A percentile compares a stretch with the other conserved stretches of the same genome.
phyloP scores from a whole-genome alignment of 2,888 invertebrate species.

The Mythimna vitellina region DNA sequence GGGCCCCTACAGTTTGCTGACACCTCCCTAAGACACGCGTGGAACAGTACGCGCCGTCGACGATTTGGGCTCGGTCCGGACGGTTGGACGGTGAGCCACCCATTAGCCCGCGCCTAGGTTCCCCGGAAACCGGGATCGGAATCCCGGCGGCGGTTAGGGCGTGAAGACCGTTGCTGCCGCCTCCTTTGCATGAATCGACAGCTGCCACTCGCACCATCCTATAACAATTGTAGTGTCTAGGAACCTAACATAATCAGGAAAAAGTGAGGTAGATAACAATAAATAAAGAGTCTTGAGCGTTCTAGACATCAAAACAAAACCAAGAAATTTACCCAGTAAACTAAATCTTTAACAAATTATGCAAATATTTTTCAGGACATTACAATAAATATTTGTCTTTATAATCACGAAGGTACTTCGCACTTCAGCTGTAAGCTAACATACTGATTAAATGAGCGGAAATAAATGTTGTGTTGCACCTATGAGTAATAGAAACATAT shows the following conservation, averaged over 20 bases:
- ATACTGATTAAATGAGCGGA: slow-evolving; percentile 10
- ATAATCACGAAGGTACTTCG: slow-evolving; percentile 20
- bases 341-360: slow-evolving; percentile 32
- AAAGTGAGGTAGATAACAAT: too few species aligned
- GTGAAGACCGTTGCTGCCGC: too few species aligned
- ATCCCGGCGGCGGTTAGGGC: too few species aligned
- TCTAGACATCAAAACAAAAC: slow-evolving; percentile 13
- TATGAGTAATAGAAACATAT: slow-evolving; percentile 13
- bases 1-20: too few species aligned
- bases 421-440: slow-evolving; percentile 18
- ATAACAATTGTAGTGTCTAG: background rate
- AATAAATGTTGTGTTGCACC: slow-evolving; percentile 14
- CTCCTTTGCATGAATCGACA: too few species aligned
- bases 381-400: slow-evolving; percentile 35
- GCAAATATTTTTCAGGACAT: slow-evolving; percentile 45
- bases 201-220: background rate
- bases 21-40: too few species aligned
- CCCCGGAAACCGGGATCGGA: too few species aligned
- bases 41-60: too few species aligned
- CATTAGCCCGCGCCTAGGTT: too few species aligned
- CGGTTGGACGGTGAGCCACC: too few species aligned
- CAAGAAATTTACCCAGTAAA: slow-evolving; percentile 33
- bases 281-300: background rate
- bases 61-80: too few species aligned
- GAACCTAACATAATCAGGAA: background rate